Conservation (phyloP, 64 coral and sea anemone genomes). For the Actinia tenebrosa region DNA sequence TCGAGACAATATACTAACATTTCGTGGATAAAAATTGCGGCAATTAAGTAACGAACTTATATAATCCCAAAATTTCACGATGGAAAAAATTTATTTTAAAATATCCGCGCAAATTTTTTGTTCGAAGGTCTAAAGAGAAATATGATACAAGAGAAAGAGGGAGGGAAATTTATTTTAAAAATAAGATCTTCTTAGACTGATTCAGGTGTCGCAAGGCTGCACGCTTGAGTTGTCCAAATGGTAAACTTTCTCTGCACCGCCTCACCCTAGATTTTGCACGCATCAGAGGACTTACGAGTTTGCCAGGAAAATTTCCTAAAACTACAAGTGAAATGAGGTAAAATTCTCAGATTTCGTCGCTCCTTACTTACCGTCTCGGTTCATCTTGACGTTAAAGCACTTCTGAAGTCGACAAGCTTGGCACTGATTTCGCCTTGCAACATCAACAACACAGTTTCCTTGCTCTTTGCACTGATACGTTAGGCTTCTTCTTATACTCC, state of each 20-base stretch:
- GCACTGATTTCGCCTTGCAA: conserved; percentile 90
- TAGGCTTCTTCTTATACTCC: conserved; percentile 77
- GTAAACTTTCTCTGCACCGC: not conserved
- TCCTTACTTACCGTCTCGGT: conserved; percentile 72
- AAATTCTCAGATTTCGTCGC: not conserved
- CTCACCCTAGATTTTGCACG: conserved; percentile 7
- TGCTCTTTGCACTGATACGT: conserved; percentile 89
- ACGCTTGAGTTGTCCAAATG: not conserved
- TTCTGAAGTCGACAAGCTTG: conserved; percentile 93
- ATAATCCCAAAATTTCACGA: too few species aligned
- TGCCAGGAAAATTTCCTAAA: not conserved
- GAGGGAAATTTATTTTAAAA: not conserved
- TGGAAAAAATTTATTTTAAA: too few species aligned
- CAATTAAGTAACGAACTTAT: too few species aligned
- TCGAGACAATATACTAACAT: too few species aligned
- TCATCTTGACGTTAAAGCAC: conserved; percentile 93
- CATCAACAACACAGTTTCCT: conserved; percentile 87
- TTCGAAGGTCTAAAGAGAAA: too few species aligned
- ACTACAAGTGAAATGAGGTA: not conserved
- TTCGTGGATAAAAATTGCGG: too few species aligned
- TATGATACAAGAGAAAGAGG: too few species aligned
- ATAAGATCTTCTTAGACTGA: not conserved
- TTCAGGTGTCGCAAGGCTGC: not conserved
- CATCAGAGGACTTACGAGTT: not conserved
- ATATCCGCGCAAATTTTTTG: too few species aligned